phyloP scores from a whole-genome alignment of 2,113 vertebrate genomes.

The Ammodytes dubius region DNA sequence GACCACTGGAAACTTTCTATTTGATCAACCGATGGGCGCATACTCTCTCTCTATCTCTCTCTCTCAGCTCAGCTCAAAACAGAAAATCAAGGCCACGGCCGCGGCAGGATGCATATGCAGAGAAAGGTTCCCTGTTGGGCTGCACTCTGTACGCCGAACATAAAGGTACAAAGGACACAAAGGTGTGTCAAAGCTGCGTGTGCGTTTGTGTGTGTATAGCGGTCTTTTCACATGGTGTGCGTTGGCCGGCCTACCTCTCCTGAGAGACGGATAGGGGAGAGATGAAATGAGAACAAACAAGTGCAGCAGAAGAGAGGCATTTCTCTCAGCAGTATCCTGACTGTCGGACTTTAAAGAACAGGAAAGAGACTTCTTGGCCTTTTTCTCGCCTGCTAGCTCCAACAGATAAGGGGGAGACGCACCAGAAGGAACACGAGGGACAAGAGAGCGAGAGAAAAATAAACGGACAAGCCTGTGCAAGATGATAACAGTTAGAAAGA shows the following conservation, averaged over 20 bases:
- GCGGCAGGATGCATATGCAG: conserved; percentile 61
- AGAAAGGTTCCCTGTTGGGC: conserved; percentile 60
- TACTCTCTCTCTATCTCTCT: conserved; percentile 23
- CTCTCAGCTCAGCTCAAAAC: conserved; percentile 59
- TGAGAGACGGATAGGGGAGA: conserved; percentile 43
- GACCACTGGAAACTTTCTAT: conserved; percentile 79
- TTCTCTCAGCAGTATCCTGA: conserved; percentile 74
- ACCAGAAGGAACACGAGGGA: conserved; percentile 56
- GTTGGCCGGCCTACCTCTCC: conserved; percentile 35
- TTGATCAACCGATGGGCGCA: conserved; percentile 72
- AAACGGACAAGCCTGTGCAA: conserved; percentile 56
- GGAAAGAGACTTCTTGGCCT: conserved; percentile 69
- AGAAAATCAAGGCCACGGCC: conserved; percentile 54
- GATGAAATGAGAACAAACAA: conserved; percentile 71
- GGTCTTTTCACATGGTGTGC: conserved; percentile 50
- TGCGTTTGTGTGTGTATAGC: conserved; percentile 48
- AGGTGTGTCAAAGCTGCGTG: conserved; percentile 51
- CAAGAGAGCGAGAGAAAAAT: conserved; percentile 48
- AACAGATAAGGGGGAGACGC: conserved; percentile 65
- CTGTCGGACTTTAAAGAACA: conserved; percentile 79
- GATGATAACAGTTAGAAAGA: conserved; percentile 47
- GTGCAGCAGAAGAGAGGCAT: conserved; percentile 53
- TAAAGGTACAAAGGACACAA: conserved; percentile 45
- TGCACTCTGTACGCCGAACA: conserved; percentile 27
- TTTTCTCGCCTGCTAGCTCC: conserved; percentile 65